These are phyloP conservation scores for Nymphalis io DNA, from an alignment of 1,140 invertebrate species.

Conservation along the genomic window DNA sequence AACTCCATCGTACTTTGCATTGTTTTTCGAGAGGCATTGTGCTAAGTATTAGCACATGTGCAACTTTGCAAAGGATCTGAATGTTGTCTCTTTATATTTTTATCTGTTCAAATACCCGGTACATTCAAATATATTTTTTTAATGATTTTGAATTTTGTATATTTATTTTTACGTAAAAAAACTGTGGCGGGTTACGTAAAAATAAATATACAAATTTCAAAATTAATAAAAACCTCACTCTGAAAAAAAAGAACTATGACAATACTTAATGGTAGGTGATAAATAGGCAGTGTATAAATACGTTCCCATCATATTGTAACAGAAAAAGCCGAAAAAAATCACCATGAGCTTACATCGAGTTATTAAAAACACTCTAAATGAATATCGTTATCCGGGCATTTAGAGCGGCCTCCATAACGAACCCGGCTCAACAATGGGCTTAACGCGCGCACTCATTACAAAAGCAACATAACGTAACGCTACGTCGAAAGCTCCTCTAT, in stretches of 20 bases:
- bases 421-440: conserved; percentile 78
- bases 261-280: neutral
- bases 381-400: conserved; percentile 79
- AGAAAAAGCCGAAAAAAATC: conserved; percentile 25
- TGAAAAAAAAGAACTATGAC: neutral
- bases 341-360: conserved; percentile 70
- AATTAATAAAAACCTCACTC: neutral
- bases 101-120: neutral
- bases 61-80: conserved; percentile 3
- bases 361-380: conserved; percentile 79
- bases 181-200: too few relatives aligned
- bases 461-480: conserved; percentile 79
- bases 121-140: neutral
- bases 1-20: conserved; percentile 39
- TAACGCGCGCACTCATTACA: conserved; percentile 79
- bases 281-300: conserved; percentile 2
- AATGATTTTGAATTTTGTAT: neutral
- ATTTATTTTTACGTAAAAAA: too few relatives aligned
- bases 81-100: neutral
- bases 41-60: conserved; percentile 65
- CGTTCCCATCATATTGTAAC: conserved; percentile 11
- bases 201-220: too few relatives aligned
- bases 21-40: conserved; percentile 49
- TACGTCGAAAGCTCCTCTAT: conserved; percentile 77
- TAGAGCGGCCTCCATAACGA: conserved; percentile 76